Percentiles rank a stretch among this genome's conserved stretches.
These are phyloP conservation scores for Xiphophorus couchianus DNA, from an alignment of 2,113 vertebrate species.

Conservation along the genomic window DNA sequence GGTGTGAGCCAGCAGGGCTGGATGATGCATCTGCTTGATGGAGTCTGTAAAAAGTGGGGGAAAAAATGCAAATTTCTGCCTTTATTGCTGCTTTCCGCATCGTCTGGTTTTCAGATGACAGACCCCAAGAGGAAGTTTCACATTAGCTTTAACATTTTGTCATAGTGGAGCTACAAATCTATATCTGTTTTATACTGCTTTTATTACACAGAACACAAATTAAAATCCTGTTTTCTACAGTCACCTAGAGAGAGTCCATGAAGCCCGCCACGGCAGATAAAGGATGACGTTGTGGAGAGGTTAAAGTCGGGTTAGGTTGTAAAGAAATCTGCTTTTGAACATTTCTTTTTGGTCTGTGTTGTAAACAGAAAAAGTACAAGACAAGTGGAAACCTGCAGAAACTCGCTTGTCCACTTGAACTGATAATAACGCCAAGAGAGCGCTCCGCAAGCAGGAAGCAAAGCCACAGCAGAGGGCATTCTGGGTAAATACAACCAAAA, in stretches of 20 bases:
- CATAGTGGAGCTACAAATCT: not conserved
- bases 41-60: conserved; percentile 13
- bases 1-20: not conserved
- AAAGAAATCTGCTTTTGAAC: too few species aligned
- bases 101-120: conserved; percentile 36
- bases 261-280: not conserved
- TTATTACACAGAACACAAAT: not conserved
- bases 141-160: not conserved
- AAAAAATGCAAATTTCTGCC: conserved; percentile 5
- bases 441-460: too few species aligned
- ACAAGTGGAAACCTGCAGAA: too few species aligned
- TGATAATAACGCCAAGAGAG: too few species aligned
- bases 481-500: too few species aligned
- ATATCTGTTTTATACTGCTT: not conserved
- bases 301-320: too few species aligned
- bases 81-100: conserved; percentile 14
- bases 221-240: not conserved
- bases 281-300: too few species aligned
- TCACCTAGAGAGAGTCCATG: not conserved
- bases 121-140: conserved; percentile 5
- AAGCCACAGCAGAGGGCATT: too few species aligned
- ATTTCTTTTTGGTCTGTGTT: too few species aligned
- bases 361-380: too few species aligned
- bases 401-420: too few species aligned
- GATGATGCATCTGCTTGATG: not conserved